Evolutionary conservation across 2,888 invertebrate species (phyloP), one percentile per base, ranked within the genome.

Genomic region (Stenolophus ochropezus): DNA sequence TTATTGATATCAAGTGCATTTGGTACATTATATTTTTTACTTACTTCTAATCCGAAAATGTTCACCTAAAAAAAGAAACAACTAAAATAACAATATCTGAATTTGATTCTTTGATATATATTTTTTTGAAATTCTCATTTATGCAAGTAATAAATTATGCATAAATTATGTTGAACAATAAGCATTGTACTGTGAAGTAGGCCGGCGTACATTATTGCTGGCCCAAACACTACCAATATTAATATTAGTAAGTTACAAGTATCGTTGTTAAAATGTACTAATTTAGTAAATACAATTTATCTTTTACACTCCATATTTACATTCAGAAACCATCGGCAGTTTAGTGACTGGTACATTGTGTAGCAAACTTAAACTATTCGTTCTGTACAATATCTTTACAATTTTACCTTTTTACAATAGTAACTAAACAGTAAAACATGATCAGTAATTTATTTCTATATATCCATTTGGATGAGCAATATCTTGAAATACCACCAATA

Each of bases 141-240:
- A 81, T 61, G 81, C 75, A 81, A 75, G 75, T 81, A 81, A 81
- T 81, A 81, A 81, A 61, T 81, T 81, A 81, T 80, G 81, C 81
- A 81, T 75, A 81, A 81, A 81, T 81, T 33, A 75, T 75, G 51
- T 74, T 75, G 81, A 81, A 81, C 81, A 81, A 75, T 74, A 81
- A 81, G 81, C 81, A 81, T 81, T 81, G 81, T 81, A 81, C 81
- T 81, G 81, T 81, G 74, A 65, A 23, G 49, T 75, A 81, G 81
- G 75, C 81, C 81, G 27, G 25, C 51, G 51, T 25, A 73, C 56
- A 75, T 56, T 56, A 20, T 21, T 74, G 73, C 65, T 49, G 81
- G 61, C 81, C 81, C 51, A 75, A 81, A 81, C 81, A 80, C 80
- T 80, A 80, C 80, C 73, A 80, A 73, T 81, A 81, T 25, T 81